Base-by-base conservation (phyloP, 2,113 vertebrate species). In the Urocitellus parryii region DNA sequence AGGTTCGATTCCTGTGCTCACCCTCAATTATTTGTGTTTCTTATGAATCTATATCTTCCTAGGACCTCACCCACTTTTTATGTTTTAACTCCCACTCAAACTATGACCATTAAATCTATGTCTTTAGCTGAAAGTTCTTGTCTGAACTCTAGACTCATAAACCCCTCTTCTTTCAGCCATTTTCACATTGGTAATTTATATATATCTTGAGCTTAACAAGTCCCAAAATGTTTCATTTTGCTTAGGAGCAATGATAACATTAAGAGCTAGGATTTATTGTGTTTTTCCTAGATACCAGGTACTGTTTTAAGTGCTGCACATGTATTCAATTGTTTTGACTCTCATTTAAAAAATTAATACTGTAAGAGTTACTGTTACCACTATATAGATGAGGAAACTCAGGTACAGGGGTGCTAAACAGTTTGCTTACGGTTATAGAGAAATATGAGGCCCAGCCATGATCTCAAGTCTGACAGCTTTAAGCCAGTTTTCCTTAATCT, bases 311-410 rank as follows among this genome's bases (percentile, higher is more conserved):
- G 61, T 78, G 37, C 27, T 87, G 79, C 84, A 67, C 27, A 37
- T 65, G 48, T 80, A 48, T 67, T 84, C 67, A 82, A 37, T 79
- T 25, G 76, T 83, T 96, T 93, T 81, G 82, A 78, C 61, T 74
- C 14, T 79, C 58, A 78, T 63, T 87, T 95, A 79, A 94, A 80
- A 34, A 90, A 61, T 17, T 16, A 53, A 68, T 80, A 34, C 13
- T 5, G 5, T 82, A 42, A 92, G 39, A 65, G 48, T 81, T 80
- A 67, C 22, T 74, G 14, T 74, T 78, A 45, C 67, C 53, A 5
- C 2, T 79, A 8, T 83, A 34, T 8, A 68, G 74, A 37, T 39
- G 29, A 67, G n/a, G 48, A 95, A 61, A 88, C 2, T 13, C 39
- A 79, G 13, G 17, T 42, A 42, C 5, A 22, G 8, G 27, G 17